Evolutionary conservation across 2,888 invertebrate species (phyloP).

Genomic region (Polymixis flavicincta): DNA sequence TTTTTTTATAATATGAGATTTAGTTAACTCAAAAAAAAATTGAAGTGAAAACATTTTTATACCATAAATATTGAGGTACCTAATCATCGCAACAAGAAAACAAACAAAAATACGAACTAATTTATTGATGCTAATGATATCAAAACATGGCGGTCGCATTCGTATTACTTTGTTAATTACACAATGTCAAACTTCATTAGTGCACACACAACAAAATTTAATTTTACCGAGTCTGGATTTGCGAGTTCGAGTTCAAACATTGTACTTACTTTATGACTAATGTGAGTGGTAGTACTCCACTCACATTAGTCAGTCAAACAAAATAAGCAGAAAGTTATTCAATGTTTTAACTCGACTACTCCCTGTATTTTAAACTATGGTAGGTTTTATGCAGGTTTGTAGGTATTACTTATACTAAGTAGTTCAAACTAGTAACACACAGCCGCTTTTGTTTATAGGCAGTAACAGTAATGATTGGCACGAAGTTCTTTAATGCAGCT

Average conservation of each 20-base stretch:
- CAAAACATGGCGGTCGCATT: conserved; percentile 58
- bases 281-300: conserved; percentile 4
- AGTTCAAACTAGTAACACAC: neutral
- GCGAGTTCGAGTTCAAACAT: conserved; percentile 44
- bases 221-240: conserved; percentile 45
- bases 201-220: conserved; percentile 50
- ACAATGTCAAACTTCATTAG: conserved; percentile 61
- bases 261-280: conserved; percentile 42
- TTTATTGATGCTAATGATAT: conserved; percentile 62
- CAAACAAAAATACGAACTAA: conserved; percentile 24
- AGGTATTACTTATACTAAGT: neutral
- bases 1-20: too few species aligned
- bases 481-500: too few species aligned
- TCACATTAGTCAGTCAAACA: too few species aligned
- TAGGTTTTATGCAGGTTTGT: neutral
- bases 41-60: neutral
- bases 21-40: neutral
- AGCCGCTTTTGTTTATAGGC: too few species aligned
- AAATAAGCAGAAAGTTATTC: too few species aligned
- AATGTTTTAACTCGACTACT: neutral
- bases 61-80: neutral
- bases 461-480: too few species aligned
- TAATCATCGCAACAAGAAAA: conserved; percentile 13
- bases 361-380: neutral
- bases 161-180: conserved; percentile 55